Conservation (phyloP, 2,797 vertebrate genomes). For the Rhinichthys osculus region DNA sequence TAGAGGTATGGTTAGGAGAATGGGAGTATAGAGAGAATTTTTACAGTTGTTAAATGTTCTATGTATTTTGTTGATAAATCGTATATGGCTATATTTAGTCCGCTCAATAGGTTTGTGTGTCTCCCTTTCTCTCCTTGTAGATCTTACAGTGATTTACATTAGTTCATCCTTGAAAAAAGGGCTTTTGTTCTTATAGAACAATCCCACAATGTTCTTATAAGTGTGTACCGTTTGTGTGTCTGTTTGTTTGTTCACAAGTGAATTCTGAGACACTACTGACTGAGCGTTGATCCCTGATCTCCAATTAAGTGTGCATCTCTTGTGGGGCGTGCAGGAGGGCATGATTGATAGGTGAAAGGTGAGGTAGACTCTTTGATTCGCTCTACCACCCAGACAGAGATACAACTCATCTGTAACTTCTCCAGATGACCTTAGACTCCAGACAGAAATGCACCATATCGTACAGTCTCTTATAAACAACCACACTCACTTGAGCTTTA, state of each 20-base stretch:
- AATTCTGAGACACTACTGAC: constrained; percentile 66
- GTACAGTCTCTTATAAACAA: constrained; percentile 49
- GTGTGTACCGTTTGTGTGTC: constrained; percentile 41
- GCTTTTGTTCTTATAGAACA: constrained; percentile 24
- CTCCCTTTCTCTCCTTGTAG: neutral
- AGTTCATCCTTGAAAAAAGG: constrained; percentile 1
- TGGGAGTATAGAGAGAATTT: neutral
- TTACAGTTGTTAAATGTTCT: neutral
- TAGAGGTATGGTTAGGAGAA: too few relatives aligned
- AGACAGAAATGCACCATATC: constrained; percentile 70
- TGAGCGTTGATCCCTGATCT: constrained; percentile 68
- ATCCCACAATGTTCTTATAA: constrained; percentile 3
- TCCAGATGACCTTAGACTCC: constrained; percentile 64
- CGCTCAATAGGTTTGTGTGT: neutral
- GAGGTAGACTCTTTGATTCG: constrained; percentile 84
- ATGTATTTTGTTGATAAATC: constrained; percentile 9
- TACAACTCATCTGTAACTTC: constrained; percentile 80
- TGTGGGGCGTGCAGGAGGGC: constrained; percentile 70
- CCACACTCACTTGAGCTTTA: constrained; percentile 61
- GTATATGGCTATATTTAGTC: neutral
- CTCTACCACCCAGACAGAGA: constrained; percentile 81
- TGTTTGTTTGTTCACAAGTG: constrained; percentile 52
- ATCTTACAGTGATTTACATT: neutral
- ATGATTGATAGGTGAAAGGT: constrained; percentile 85
- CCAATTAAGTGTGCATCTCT: constrained; percentile 80